Base-by-base conservation (phyloP, 2,797 vertebrate genomes). In the Okamejei kenojei region DNA sequence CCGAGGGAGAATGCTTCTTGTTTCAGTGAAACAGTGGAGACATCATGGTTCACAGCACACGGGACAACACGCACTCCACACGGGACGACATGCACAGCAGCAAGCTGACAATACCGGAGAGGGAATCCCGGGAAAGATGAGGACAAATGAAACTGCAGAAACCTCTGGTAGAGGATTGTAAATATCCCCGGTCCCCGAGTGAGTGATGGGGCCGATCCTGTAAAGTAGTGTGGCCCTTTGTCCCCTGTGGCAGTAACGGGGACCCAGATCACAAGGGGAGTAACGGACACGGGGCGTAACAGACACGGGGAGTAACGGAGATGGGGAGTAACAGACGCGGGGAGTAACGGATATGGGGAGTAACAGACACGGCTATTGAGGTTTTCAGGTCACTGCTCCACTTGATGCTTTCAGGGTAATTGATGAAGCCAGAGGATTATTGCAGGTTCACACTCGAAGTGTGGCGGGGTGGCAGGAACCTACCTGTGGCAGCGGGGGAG, bases 401-500 rank as follows among this genome's bases (percentile, higher is more conserved):
- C 1, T 13, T 45, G 79, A 23, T 81, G 15, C 21, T 26, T 6
- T 15, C 45, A 0, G 58, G 2, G 0, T 82, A 45, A 4, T 11
- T 58, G 81, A 58, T 6, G 45, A 54, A 54, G 45, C 45, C 45
- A 54, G 45, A 6, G 45, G 45, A 54, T 54, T 54, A 54, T 54
- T 54, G 45, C 45, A 54, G 45, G 45, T 54, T 54, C 45, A 54
- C 45, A 54, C 5, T 54, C 5, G 45, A 5, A 54, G 45, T 54
- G 45, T 54, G 45, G 45, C 5, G 5, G 45, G 45, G 45, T 54
- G 2, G 45, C 45, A 54, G 45, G 45, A 3, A 54, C 45, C 5
- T 54, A 54, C 45, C 45, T 54, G 45, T 54, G 45, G 45, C 5
- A 5, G 45, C 96, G 74, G 95, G 97, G 94, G 97, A 97, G 84